phyloP scores from a whole-genome alignment of 2,888 invertebrate genomes.

The Drosophila peninsularis region DNA sequence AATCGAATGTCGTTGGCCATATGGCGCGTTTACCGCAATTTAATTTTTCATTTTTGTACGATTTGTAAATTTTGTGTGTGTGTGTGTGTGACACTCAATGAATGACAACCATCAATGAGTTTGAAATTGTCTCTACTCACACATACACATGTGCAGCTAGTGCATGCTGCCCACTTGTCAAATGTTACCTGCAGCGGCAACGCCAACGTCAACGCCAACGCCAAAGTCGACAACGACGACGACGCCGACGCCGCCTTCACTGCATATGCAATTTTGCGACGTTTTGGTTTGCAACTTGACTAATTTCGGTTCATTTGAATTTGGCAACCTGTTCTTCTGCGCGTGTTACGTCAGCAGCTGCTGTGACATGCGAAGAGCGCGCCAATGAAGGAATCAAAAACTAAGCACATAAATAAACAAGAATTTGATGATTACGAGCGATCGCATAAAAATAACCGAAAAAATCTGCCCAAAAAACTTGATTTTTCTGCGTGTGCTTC shows the following conservation, averaged over 20 bases:
- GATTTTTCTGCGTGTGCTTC: slow-evolving; percentile 30
- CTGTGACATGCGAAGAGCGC: slow-evolving; percentile 18
- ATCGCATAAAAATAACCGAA: background rate
- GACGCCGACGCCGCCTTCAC: slow-evolving; percentile 26
- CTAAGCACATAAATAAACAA: slow-evolving; percentile 36
- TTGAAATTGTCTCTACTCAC: slow-evolving; percentile 30
- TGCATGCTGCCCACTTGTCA: slow-evolving; percentile 51
- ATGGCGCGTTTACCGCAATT: slow-evolving; percentile 44
- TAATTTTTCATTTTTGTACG: slow-evolving; percentile 25
- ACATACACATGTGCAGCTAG: slow-evolving; percentile 1
- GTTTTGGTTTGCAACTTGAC: slow-evolving; percentile 31
- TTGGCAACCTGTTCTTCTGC: slow-evolving; percentile 39
- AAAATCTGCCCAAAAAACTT: slow-evolving; percentile 48
- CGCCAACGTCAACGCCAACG: slow-evolving; percentile 15
- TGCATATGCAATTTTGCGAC: slow-evolving; percentile 22
- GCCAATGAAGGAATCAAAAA: slow-evolving; percentile 22
- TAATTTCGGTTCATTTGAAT: slow-evolving; percentile 34
- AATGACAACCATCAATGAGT: slow-evolving; percentile 69
- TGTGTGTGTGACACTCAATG: slow-evolving; percentile 36
- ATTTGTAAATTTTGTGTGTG: slow-evolving; percentile 8
- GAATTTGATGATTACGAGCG: slow-evolving; percentile 20
- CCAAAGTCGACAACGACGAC: slow-evolving; percentile 9
- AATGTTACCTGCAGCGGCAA: slow-evolving; percentile 49
- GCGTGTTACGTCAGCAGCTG: slow-evolving; percentile 40
- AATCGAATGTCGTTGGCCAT: slow-evolving; percentile 39